Evolutionary conservation across 2,888 invertebrate species (phyloP), one percentile per base, ranked within the genome.

Genomic region (Torymus tubicola): DNA sequence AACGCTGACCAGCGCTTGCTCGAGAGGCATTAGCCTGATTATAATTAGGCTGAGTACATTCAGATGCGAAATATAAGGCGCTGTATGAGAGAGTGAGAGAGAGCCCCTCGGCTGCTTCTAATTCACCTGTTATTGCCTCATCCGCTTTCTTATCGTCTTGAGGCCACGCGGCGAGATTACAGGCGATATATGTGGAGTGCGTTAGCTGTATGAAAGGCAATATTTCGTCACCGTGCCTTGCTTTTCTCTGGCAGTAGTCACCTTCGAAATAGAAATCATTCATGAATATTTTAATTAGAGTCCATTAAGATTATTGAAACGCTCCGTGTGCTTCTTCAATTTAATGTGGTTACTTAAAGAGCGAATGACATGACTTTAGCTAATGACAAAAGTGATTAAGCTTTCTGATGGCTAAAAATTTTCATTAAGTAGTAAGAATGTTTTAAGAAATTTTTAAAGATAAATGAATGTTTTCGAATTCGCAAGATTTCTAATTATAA

Each of bases 11-110:
- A 84, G 80, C 85, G 31, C 53, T 50, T 24, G 65, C 52, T 52
- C 57, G 60, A 14, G 67, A 86, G 88, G 88, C 90, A 91, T 90
- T 90, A 90, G 90, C 86, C 88, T 90, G 90, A 91, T 91, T 90
- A 90, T 90, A 91, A 91, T 91, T 90, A 90, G 90, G 85, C 90
- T 90, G 89, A 90, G 90, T 90, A 90, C 86, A 85, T 85, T 86
- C 86, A 89, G 90, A 90, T 90, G 86, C 87, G 81, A 89, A 89
- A 90, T 90, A 90, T 85, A 90, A 88, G 88, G 86, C 84, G 83
- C 71, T 53, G 75, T 70, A 76, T 18, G 16, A 53, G 55, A n/a
- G 50, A 42, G 42, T 2, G 21, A 21, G 21, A 21, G 21, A 21
- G 21, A n/a, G n/a, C 31, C 42, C 42, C 42, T 8, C 42, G 42